Evolutionary conservation across 2,113 vertebrate genomes (phyloP).

Genomic region (Rousettus leschenaultii): DNA sequence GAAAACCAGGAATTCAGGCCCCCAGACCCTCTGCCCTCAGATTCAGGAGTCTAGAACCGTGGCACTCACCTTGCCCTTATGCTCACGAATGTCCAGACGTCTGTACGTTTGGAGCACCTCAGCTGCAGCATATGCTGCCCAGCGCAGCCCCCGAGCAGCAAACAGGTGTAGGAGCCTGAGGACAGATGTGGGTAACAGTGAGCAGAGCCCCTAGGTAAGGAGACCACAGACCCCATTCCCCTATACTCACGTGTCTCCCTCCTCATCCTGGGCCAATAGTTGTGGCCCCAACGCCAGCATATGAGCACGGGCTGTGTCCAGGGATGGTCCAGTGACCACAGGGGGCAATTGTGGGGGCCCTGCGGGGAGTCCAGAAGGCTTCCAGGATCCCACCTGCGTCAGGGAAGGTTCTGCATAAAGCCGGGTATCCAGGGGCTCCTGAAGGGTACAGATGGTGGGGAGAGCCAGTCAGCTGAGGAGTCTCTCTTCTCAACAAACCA

Average conservation of each 20-base stretch:
- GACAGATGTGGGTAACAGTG: neutral
- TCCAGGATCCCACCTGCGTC: conserved; percentile 63
- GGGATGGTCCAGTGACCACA: conserved; percentile 46
- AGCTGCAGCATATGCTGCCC: conserved; percentile 87
- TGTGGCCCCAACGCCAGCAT: conserved; percentile 84
- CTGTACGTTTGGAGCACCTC: conserved; percentile 83
- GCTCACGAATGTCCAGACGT: conserved; percentile 88
- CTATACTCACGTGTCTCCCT: conserved; percentile 89
- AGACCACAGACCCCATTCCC: neutral
- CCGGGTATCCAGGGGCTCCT: conserved; percentile 44
- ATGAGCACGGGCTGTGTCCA: conserved; percentile 81
- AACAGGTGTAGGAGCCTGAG: conserved; percentile 91
- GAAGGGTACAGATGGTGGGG: neutral
- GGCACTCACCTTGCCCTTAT: conserved; percentile 90
- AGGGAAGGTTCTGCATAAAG: conserved; percentile 49
- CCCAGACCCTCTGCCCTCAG: neutral
- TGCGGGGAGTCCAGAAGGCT: conserved; percentile 23
- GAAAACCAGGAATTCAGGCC: neutral
- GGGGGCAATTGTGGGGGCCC: conserved; percentile 36
- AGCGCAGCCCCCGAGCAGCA: conserved; percentile 88
- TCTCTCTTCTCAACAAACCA: neutral
- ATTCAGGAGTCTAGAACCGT: neutral
- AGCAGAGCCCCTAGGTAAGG: neutral
- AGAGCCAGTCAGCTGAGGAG: neutral
- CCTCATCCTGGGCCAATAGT: conserved; percentile 88